Conservation (phyloP, 2,797 vertebrate genomes). For the Kryptolebias ocellatus region DNA sequence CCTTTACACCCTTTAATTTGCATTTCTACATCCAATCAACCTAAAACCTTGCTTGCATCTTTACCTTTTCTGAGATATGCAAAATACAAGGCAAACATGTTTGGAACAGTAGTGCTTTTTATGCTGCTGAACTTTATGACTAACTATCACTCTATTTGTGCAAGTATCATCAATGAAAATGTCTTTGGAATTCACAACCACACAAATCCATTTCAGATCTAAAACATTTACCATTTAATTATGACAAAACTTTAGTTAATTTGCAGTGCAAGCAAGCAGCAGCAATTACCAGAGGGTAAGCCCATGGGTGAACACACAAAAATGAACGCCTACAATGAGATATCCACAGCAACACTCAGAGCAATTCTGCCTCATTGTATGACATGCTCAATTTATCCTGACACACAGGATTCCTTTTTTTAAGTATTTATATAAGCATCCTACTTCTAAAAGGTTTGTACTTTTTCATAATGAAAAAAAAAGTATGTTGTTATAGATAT, state of each 20-base stretch:
- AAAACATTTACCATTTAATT: slow-evolving; percentile 40
- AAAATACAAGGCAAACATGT: slow-evolving; percentile 1
- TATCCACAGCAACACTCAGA: not conserved
- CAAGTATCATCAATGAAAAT: not conserved
- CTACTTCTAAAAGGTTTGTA: not conserved
- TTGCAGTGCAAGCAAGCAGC: slow-evolving; percentile 25
- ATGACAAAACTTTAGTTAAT: slow-evolving; percentile 35
- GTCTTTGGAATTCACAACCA: not conserved
- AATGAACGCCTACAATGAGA: slow-evolving; percentile 4
- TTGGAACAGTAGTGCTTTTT: not conserved
- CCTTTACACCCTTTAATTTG: slow-evolving; percentile 57
- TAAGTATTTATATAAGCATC: not conserved
- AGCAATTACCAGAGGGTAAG: slow-evolving; percentile 32
- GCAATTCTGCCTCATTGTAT: slow-evolving; percentile 10
- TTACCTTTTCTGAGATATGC: slow-evolving; percentile 27
- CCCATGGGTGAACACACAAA: slow-evolving; percentile 3
- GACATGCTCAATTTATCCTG: slow-evolving; percentile 10
- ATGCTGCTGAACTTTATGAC: not conserved
- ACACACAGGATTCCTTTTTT: slow-evolving; percentile 1
- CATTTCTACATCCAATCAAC: slow-evolving; percentile 61
- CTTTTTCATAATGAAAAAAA: not conserved
- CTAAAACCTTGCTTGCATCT: slow-evolving; percentile 29
- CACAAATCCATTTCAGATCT: slow-evolving; percentile 12
- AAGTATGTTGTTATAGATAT: not conserved
- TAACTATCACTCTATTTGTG: not conserved